Conservation (phyloP, 2,113 vertebrate species). For the Corythornis vintsioides region DNA sequence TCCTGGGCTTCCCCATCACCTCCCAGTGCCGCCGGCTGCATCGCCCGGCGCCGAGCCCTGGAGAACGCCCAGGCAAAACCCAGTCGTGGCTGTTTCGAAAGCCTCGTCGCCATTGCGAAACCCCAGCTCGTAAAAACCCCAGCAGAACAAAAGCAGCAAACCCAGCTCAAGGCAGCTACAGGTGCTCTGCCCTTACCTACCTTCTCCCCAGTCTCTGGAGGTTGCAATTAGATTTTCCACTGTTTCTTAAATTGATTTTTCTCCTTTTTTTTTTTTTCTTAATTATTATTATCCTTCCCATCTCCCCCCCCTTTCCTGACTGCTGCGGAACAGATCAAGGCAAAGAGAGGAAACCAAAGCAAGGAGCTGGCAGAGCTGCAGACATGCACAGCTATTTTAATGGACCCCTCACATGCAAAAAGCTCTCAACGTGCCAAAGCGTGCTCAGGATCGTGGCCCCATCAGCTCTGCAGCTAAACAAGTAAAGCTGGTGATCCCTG, state of each 20-base stretch:
- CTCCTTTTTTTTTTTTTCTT: not conserved
- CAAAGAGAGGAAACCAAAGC: constrained; percentile 3
- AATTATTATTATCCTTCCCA: too few species aligned
- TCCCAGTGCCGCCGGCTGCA: not conserved
- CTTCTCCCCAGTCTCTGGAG: not conserved
- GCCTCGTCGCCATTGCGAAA: not conserved
- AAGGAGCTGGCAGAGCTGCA: not conserved
- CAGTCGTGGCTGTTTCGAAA: not conserved
- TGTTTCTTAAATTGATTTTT: not conserved
- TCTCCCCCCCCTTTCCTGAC: not conserved
- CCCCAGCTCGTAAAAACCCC: not conserved
- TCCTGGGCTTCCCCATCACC: not conserved
- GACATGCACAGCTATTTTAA: constrained; percentile 4
- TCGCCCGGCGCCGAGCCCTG: not conserved
- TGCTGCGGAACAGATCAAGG: not conserved
- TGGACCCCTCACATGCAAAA: not conserved
- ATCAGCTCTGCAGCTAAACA: not conserved
- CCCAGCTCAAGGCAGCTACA: not conserved
- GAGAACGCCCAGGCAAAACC: constrained; percentile 10
- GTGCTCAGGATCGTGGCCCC: not conserved
- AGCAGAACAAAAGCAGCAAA: not conserved
- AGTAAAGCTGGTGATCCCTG: not conserved
- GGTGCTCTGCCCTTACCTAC: constrained; percentile 39
- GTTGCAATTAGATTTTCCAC: not conserved
- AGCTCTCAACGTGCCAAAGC: not conserved